A percentile compares a stretch with the other conserved stretches of the same genome.
phyloP scores from a whole-genome alignment of 2,888 invertebrate species.

The Orthonychiurus folsomi region DNA sequence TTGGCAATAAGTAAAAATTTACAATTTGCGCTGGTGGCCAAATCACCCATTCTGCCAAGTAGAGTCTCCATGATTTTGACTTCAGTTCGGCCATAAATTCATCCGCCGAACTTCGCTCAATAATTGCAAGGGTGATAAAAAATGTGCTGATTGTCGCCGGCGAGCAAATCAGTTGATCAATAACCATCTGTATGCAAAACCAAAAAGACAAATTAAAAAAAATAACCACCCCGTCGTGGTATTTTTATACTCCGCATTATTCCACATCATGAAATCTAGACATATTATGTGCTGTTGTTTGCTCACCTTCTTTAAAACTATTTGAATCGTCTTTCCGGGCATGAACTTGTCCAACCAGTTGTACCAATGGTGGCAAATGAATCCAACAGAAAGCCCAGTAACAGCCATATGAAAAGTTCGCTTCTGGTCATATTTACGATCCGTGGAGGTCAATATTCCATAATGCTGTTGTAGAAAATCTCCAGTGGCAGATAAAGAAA shows the following conservation, averaged over 20 bases:
- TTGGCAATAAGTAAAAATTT: conserved; percentile 82
- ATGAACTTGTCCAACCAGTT: conserved; percentile 60
- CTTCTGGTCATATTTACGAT: conserved; percentile 51
- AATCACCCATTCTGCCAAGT: conserved; percentile 78
- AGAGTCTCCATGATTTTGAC: conserved; percentile 66
- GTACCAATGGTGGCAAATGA: conserved; percentile 82
- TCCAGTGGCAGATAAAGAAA: conserved; percentile 64
- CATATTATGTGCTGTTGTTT: conserved; percentile 31
- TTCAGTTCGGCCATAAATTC: conserved; percentile 60
- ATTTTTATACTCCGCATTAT: neutral
- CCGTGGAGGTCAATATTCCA: conserved; percentile 53
- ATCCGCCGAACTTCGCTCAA: conserved; percentile 56
- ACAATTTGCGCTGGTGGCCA: conserved; percentile 89
- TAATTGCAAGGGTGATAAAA: conserved; percentile 62
- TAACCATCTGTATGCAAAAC: conserved; percentile 49
- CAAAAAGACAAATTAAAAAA: neutral
- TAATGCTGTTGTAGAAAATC: conserved; percentile 73
- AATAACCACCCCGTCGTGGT: neutral
- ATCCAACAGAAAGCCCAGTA: conserved; percentile 66
- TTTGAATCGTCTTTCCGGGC: conserved; percentile 57
- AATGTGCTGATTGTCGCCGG: conserved; percentile 69
- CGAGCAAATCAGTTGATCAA: conserved; percentile 77
- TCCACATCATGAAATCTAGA: too few species aligned
- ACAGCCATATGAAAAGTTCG: conserved; percentile 68
- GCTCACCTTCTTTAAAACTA: conserved; percentile 60